Evolutionary conservation across 2,113 vertebrate genomes (phyloP), one percentile per base, ranked within the genome.

Genomic region (Notiomystis cincta): DNA sequence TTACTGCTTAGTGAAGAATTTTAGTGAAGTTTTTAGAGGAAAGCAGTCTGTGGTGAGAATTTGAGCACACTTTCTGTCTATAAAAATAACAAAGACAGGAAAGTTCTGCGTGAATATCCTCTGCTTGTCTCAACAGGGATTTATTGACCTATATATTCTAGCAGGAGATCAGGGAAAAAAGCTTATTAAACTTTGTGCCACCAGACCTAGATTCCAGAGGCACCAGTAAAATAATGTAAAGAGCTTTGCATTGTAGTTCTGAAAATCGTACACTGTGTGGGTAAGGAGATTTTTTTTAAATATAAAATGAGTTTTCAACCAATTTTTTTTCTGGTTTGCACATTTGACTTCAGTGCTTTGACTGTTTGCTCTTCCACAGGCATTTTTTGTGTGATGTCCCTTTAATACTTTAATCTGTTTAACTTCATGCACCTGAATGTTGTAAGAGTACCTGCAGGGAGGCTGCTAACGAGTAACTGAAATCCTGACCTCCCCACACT

Each of bases 101-200:
- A 76, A 54, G 22, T 45, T 79, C 33, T 58, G 14, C 2, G 0
- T 73, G 54, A 69, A 47, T 91, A 62, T 27, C 3, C 10, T 73
- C 47, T 71, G 25, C 35, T 44, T 60, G 50, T 91, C 47, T 45
- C 82, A 69, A 4, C 16, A 72, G 87, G 81, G 94, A 87, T 70
- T 91, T 54, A 31, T 47, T 88, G 91, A 77, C 87, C 93, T 85
- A 70, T 56, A 87, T 70, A 57, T 88, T 71, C 50, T n/a, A 84
- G 30, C 15, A 76, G 30, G 45, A 72, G 54, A 28, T 76, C 30
- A 76, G 69, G 67, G 2, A 15, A 76, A 35, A 75, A 76, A 53
- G 4, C 82, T 85, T 69, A 80, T 93, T 89, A 45, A 40, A 7
- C 38, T 53, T 61, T 22, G 5, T 82, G 27, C 4, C 1, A 2